Evolutionary conservation across 2,797 vertebrate species (phyloP), one percentile per base, ranked within the genome.

Genomic region (Malurus leucopterus): DNA sequence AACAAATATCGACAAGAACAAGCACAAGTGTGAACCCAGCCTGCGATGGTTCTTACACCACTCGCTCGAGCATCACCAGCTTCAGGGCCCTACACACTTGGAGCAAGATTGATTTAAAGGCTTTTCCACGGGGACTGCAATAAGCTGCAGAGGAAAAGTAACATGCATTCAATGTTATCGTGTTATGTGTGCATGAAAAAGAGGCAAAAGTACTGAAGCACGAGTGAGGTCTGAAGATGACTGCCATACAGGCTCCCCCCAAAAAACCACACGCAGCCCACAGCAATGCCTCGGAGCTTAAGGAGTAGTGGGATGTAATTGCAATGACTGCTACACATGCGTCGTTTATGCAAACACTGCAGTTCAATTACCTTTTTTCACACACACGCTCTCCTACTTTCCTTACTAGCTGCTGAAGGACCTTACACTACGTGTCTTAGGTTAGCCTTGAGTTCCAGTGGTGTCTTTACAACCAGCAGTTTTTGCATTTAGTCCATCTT

Each of bases 121-220:
- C 97, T 98, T 98, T 98, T 98, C 97, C 97, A 98, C 97, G 91
- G 92, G 96, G 95, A 97, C 97, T 97, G 96, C 97, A 96, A 97
- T 90, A 96, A 95, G 96, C 97, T 97, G 97, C 97, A 97, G 97
- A 97, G 93, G 95, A 96, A 96, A 96, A 96, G 95, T 96, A 97
- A 97, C 97, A 98, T 98, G 98, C 97, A 96, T 96, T 97, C 96
- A 91, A 96, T 94, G 96, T 97, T 95, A 93, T 40, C 77, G 96
- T 97, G 96, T 97, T 61, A 97, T 95, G 96, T 98, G 97, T 97
- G 97, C 97, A 98, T 97, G 97, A 97, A 97, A 97, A 97, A 98
- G 95, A 97, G 97, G 97, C 97, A 97, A 97, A 95, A 97, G 97
- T 96, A 98, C 98, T 97, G 97, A 98, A 98, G 97, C 97, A 95